phyloP scores from a whole-genome alignment of 2,888 invertebrate species.

The Alcis repandata region DNA sequence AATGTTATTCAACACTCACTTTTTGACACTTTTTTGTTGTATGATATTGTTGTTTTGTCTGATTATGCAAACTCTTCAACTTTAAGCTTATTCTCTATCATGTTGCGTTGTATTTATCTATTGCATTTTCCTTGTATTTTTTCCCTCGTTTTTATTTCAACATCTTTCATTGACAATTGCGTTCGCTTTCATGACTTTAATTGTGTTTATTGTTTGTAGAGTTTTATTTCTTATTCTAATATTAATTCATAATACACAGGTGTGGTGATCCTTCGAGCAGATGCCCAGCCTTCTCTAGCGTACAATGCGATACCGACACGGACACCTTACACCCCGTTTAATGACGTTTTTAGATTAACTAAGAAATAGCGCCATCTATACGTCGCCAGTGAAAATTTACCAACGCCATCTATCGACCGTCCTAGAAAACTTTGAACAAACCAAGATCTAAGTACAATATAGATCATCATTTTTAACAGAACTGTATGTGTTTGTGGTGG shows the following conservation, averaged over 20 bases:
- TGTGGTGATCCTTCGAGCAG: conserved; percentile 93
- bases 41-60: no score
- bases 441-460: conserved; percentile 69
- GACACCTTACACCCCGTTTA: conserved; percentile 81
- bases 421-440: conserved; percentile 48
- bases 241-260: conserved; percentile 68
- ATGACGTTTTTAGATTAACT: conserved; percentile 79
- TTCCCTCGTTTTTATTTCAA: neutral
- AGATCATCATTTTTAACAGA: conserved; percentile 30
- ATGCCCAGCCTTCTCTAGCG: conserved; percentile 86
- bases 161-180: neutral
- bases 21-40: no score
- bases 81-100: no score
- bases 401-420: conserved; percentile 51
- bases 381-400: conserved; percentile 55
- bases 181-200: neutral
- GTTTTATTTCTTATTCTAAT: neutral
- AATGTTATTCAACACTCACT: no score
- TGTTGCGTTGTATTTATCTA: no score
- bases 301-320: conserved; percentile 80
- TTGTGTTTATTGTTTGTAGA: neutral
- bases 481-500: conserved; percentile 26
- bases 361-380: conserved; percentile 64
- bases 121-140: no score
- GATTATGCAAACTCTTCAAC: no score